Percentiles rank a stretch among this genome's conserved stretches.
These are phyloP conservation scores for Morpho helenor DNA, from an alignment of 2,888 invertebrate species.

Conservation along the genomic window DNA sequence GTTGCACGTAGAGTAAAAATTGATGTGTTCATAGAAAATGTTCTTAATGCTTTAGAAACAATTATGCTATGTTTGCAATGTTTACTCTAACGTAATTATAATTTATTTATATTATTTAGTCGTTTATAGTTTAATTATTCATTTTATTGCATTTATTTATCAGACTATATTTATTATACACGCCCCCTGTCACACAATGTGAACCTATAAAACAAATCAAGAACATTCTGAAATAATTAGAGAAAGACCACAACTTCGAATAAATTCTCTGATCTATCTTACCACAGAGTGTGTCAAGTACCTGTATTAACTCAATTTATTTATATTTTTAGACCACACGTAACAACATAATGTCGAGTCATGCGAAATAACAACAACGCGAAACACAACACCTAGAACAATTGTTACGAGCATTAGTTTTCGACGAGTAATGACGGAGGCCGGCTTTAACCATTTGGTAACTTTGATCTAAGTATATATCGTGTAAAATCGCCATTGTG, in stretches of 20 bases:
- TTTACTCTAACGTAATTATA: conserved; percentile 26
- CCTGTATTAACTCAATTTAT: conserved; percentile 56
- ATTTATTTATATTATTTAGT: conserved; percentile 24
- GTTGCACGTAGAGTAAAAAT: conserved; percentile 37
- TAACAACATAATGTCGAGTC: conserved; percentile 68
- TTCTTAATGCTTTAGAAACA: not conserved
- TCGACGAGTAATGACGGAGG: conserved; percentile 58
- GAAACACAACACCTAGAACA: conserved; percentile 65
- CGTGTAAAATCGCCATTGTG: conserved; percentile 10
- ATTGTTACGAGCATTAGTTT: conserved; percentile 52
- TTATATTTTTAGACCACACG: conserved; percentile 57
- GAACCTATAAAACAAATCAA: conserved; percentile 39
- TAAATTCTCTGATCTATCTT: conserved; percentile 27
- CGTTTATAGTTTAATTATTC: conserved; percentile 33
- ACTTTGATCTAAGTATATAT: conserved; percentile 17
- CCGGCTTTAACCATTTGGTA: conserved; percentile 37
- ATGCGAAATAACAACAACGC: conserved; percentile 74
- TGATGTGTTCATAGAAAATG: conserved; percentile 2
- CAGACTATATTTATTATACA: conserved; percentile 58
- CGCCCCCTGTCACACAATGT: conserved; percentile 78
- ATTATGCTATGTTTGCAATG: conserved; percentile 8
- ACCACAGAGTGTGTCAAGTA: conserved; percentile 76
- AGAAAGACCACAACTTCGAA: conserved; percentile 14
- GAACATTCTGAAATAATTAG: conserved; percentile 16
- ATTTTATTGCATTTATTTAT: conserved; percentile 36